phyloP scores from a whole-genome alignment of 2,113 vertebrate species.

The Chaenocephalus aceratus region DNA sequence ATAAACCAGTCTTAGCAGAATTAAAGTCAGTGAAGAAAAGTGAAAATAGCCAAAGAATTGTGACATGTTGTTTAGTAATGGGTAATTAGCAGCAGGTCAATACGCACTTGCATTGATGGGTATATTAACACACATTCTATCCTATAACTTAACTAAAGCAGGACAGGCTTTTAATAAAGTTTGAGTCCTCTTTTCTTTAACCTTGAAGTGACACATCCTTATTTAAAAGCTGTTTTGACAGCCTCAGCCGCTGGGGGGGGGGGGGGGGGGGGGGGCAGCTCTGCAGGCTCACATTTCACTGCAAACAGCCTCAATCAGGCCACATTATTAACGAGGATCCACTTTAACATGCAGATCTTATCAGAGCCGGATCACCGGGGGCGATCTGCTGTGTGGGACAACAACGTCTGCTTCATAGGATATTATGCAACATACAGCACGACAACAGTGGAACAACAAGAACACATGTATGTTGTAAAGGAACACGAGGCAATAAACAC shows the following conservation, averaged over 20 bases:
- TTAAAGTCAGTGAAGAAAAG: background rate
- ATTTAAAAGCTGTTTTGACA: conserved; percentile 49
- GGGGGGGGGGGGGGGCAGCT: conserved; percentile 5
- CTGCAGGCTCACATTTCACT: conserved; percentile 59
- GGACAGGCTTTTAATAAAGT: background rate
- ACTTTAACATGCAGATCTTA: conserved; percentile 53
- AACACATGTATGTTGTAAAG: background rate
- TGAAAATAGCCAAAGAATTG: background rate
- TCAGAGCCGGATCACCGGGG: conserved; percentile 30
- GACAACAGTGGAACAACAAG: background rate
- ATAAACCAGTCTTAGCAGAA: background rate
- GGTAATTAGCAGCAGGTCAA: background rate
- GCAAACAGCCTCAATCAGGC: conserved; percentile 59
- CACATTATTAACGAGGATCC: conserved; percentile 57
- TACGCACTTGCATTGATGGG: background rate
- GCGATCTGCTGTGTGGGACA: background rate
- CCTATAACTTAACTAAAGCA: background rate
- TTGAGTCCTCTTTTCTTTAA: conserved; percentile 9
- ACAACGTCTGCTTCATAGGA: background rate
- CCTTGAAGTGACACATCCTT: conserved; percentile 36
- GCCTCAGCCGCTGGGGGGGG: background rate
- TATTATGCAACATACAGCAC: background rate
- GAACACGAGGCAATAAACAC: background rate
- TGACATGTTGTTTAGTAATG: background rate
- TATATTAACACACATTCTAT: background rate